Evolutionary conservation across 2,113 vertebrate species (phyloP).

Genomic region (Periophthalmus modestus): DNA sequence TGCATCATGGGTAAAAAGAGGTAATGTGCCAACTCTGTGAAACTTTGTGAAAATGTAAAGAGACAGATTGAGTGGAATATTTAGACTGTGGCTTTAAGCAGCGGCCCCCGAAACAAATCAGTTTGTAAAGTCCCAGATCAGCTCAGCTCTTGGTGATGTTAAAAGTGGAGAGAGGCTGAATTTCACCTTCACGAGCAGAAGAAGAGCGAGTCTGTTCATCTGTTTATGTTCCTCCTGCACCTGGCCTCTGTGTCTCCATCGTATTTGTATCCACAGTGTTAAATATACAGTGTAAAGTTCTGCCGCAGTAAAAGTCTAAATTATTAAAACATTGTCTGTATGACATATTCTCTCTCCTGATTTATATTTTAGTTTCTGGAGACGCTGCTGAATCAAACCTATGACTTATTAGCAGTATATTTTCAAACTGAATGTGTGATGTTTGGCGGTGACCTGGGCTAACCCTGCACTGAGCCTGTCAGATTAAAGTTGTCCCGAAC

Average conservation of each 20-base stretch:
- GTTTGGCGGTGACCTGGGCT: slow-evolving; percentile 6
- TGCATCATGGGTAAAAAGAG: neutral
- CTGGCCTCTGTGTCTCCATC: too few species aligned
- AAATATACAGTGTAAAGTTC: neutral
- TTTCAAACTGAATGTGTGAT: neutral
- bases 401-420: neutral
- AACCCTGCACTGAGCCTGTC: slow-evolving; percentile 1
- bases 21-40: neutral
- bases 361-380: neutral
- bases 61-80: neutral
- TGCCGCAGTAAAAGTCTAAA: neutral
- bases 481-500: slow-evolving; percentile 17
- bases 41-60: neutral
- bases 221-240: too few species aligned
- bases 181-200: neutral
- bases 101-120: neutral
- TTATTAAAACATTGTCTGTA: neutral
- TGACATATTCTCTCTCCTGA: neutral
- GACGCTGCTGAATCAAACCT: neutral
- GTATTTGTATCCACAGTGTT: neutral
- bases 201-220: neutral
- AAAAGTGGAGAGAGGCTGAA: neutral
- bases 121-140: neutral
- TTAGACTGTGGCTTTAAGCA: neutral
- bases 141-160: neutral